These are phyloP conservation scores for Chalcis sispes DNA, from an alignment of 2,888 invertebrate species.

Conservation along the genomic window DNA sequence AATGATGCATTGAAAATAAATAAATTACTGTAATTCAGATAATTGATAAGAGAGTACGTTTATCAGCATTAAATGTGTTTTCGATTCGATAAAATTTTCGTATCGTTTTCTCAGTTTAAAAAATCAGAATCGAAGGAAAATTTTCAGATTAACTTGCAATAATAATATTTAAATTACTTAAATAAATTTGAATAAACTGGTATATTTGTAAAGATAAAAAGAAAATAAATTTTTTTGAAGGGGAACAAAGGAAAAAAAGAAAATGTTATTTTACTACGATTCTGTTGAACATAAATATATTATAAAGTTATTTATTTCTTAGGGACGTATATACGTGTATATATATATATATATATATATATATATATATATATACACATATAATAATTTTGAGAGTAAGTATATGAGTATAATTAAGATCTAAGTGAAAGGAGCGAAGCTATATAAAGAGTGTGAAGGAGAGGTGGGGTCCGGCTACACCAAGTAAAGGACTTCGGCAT, in stretches of 20 bases:
- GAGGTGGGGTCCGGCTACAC: slow-evolving; percentile 75
- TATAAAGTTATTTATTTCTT: slow-evolving; percentile 1
- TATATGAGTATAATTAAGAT: slow-evolving; percentile 48
- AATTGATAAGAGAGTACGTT: background rate
- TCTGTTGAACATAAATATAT: background rate
- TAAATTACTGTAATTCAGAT: background rate
- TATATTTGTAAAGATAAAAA: no score
- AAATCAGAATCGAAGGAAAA: background rate
- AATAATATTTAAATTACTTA: no score
- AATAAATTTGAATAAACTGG: no score
- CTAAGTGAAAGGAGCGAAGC: slow-evolving; percentile 54
- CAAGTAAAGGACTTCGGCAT: slow-evolving; percentile 67
- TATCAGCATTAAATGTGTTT: background rate
- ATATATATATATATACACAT: background rate
- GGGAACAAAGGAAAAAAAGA: background rate
- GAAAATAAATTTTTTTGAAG: background rate
- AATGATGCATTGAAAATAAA: background rate
- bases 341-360: no score
- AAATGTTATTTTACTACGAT: slow-evolving; percentile 7
- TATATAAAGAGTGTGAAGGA: slow-evolving; percentile 51
- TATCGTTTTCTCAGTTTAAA: slow-evolving; percentile 8
- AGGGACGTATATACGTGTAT: background rate
- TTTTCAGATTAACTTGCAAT: background rate
- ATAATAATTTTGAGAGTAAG: slow-evolving; percentile 5
- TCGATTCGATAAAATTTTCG: background rate